phyloP scores from a whole-genome alignment of 2,113 vertebrate genomes.

The Chloropsis cyanopogon region DNA sequence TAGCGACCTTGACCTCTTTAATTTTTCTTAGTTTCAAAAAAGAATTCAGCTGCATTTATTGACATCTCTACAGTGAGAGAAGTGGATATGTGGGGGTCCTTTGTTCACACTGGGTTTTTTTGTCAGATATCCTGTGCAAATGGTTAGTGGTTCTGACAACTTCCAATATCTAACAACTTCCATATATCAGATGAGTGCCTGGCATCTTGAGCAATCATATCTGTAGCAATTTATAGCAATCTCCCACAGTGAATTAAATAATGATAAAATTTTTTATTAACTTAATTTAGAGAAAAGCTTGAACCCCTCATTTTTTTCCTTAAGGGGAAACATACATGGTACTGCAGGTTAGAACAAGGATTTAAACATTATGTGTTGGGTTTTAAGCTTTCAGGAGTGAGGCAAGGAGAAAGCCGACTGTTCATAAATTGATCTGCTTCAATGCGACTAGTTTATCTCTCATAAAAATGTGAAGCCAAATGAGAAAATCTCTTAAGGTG shows the following conservation, averaged over 20 bases:
- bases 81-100: accelerated
- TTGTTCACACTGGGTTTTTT: neutral
- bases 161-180: neutral
- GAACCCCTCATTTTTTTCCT: neutral
- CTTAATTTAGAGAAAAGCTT: neutral
- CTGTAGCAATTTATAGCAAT: neutral
- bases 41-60: neutral
- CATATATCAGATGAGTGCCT: neutral
- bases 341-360: neutral
- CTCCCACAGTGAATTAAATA: neutral
- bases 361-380: neutral
- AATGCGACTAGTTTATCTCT: neutral
- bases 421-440: neutral
- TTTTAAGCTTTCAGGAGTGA: neutral
- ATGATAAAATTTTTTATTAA: neutral
- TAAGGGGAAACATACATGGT: neutral
- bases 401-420: neutral
- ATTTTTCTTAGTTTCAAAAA: neutral
- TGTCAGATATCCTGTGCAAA: neutral
- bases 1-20: neutral
- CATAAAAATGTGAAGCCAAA: neutral
- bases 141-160: neutral
- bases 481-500: neutral
- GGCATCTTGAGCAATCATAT: neutral
- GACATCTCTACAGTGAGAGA: neutral